Evolutionary conservation across 2,113 vertebrate genomes (phyloP).

Genomic region (Nanorana parkeri): DNA sequence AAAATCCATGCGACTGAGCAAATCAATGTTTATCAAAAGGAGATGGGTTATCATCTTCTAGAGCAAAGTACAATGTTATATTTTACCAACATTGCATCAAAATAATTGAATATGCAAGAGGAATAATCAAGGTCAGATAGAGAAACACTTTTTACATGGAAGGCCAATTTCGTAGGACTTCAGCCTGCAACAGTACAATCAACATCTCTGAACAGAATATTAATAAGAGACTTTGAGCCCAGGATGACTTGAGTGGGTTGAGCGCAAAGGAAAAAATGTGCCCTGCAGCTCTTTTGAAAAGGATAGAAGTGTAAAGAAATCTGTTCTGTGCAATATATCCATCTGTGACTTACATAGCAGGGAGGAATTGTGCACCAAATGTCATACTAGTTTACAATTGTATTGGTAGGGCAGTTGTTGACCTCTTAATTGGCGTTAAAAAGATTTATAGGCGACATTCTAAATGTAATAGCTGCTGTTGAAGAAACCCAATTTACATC

Average conservation of each 20-base stretch:
- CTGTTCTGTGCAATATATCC: neutral
- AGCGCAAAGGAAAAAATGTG: conserved; percentile 29
- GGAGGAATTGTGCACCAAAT: neutral
- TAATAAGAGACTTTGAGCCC: conserved; percentile 25
- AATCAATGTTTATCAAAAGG: too few species aligned
- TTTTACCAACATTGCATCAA: neutral
- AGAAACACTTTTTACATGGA: neutral
- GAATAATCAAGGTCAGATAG: too few species aligned
- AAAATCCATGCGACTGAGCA: neutral
- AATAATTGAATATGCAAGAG: neutral
- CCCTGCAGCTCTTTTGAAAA: conserved; percentile 37
- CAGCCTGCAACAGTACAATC: neutral
- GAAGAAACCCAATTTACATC: too few species aligned
- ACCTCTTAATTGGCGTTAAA: neutral
- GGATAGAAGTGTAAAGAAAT: conserved; percentile 1
- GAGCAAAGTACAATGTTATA: neutral
- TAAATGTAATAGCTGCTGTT: too few species aligned
- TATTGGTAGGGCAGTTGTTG: neutral
- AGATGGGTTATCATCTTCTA: too few species aligned
- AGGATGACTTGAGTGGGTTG: conserved; percentile 29
- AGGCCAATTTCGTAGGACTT: neutral
- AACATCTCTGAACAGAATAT: conserved; percentile 3
- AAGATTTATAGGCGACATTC: too few species aligned
- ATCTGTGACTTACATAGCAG: neutral
- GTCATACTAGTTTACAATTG: neutral